Evolutionary conservation across 2,888 invertebrate species (phyloP).

Genomic region (Apamea anceps): DNA sequence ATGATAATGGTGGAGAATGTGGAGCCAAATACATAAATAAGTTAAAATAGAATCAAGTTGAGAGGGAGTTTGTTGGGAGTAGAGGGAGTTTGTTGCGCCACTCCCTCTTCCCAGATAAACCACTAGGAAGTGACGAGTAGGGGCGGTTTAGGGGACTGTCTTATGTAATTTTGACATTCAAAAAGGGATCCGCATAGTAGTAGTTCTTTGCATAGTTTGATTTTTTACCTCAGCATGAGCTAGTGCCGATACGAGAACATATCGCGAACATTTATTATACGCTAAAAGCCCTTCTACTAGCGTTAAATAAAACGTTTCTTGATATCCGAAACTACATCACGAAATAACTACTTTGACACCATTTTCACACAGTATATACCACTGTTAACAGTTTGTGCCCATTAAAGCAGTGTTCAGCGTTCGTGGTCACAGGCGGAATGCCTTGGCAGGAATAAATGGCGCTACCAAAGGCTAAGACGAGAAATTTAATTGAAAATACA

Average conservation of each 20-base stretch:
- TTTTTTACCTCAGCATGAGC: neutral
- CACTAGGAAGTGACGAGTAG: no score
- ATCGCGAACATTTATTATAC: neutral
- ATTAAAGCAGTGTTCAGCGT: slow-evolving; percentile 24
- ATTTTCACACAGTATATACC: slow-evolving; percentile 10
- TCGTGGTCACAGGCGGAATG: slow-evolving; percentile 21
- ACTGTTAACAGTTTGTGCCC: slow-evolving; percentile 13
- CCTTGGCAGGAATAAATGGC: slow-evolving; percentile 38
- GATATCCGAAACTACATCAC: neutral
- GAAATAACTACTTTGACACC: neutral
- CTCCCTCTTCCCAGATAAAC: no score
- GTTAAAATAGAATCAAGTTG: no score
- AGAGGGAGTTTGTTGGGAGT: no score
- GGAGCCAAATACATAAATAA: no score
- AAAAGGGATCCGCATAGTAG: no score
- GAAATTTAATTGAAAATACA: slow-evolving; percentile 56
- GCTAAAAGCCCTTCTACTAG: neutral
- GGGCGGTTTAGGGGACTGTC: neutral
- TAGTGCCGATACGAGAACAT: neutral
- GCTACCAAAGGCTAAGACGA: slow-evolving; percentile 25
- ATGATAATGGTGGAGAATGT: no score
- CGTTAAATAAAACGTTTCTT: neutral
- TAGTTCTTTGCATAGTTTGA: neutral
- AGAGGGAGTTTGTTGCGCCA: no score
- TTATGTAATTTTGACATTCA: neutral